Evolutionary conservation across 2,113 vertebrate species (phyloP), one percentile per base, ranked within the genome.

Genomic region (Trematomus loennbergii): DNA sequence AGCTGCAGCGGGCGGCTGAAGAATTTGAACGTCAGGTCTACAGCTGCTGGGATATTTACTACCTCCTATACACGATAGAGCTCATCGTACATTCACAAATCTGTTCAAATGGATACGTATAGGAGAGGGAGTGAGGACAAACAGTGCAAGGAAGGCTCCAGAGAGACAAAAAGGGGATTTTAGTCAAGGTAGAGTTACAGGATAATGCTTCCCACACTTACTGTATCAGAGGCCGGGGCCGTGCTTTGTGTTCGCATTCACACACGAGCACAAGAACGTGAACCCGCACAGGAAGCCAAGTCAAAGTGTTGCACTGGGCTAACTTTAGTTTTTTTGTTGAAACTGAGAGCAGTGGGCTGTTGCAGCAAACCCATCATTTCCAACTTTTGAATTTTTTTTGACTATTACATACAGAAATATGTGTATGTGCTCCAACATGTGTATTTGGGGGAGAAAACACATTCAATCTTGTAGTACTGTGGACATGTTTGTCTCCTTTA

Each of bases 301-400:
- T 78, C 50, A 67, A 63, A 71, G 69, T 81, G 53, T 46, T 18
- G 29, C 49, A 59, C 55, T 62, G 13, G 58, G 54, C 73, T 65
- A 50, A 71, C 59, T 40, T 43, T 48, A 13, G 54, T 25, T 55
- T 69, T 85, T 72, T 75, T 22, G 33, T 79, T 75, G 63, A 58
- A 72, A 88, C 75, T 60, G 50, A 64, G 58, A 76, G 57, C 67
- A 84, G 49, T 9, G 53, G 67, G 69, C 58, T 58, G 62, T 72
- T 29, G 29, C 29, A 29, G 29, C 29, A 29, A 29, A 29, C 29
- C 29, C 29, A 29, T 29, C 29, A 29, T 29, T 4, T 29, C 29
- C 29, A 29, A 29, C 29, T 29, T 29, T 29, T 3, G 29, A 29
- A 4, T 0, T 40, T 40, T 40, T 5, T 9, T 40, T 40, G 4